Percentiles rank a stretch among this genome's conserved stretches.
Evolutionary conservation across 2,797 vertebrate species (phyloP).

Genomic region (Hybognathus amarus): DNA sequence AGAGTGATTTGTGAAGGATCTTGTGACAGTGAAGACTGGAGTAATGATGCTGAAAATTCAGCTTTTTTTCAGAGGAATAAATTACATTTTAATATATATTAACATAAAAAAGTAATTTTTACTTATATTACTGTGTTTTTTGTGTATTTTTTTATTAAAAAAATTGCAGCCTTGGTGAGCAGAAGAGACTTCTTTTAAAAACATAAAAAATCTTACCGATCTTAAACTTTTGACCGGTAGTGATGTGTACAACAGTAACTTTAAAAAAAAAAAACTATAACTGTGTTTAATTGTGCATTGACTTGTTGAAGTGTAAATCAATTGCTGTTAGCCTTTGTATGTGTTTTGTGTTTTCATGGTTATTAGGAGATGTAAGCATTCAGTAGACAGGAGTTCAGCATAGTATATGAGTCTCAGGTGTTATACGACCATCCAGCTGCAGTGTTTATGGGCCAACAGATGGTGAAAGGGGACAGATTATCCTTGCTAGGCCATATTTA

Average conservation of each 20-base stretch:
- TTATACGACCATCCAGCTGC: slow-evolving; percentile 45
- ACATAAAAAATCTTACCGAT: too few relatives aligned
- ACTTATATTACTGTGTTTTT: too few relatives aligned
- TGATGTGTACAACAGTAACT: slow-evolving; percentile 19
- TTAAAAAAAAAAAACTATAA: slow-evolving; percentile 2
- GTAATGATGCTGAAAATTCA: too few relatives aligned
- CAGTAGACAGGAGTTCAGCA: neutral
- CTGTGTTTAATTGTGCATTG: neutral
- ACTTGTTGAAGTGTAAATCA: neutral
- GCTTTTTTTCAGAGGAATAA: too few relatives aligned
- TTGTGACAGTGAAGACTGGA: too few relatives aligned
- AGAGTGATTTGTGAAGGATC: too few relatives aligned
- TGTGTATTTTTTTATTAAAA: too few relatives aligned
- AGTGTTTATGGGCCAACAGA: slow-evolving; percentile 53
- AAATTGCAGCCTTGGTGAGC: too few relatives aligned
- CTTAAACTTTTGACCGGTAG: too few relatives aligned
- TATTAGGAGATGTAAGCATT: neutral
- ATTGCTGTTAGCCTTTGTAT: neutral
- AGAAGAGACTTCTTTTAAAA: too few relatives aligned
- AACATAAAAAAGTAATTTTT: too few relatives aligned
- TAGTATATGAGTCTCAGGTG: slow-evolving; percentile 26
- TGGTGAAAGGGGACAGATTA: slow-evolving; percentile 55
- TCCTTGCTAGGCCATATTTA: slow-evolving; percentile 35
- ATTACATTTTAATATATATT: too few relatives aligned
- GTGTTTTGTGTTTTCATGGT: neutral